phyloP scores from a whole-genome alignment of 1,140 invertebrate genomes.

The Leptopilina clavipes region DNA sequence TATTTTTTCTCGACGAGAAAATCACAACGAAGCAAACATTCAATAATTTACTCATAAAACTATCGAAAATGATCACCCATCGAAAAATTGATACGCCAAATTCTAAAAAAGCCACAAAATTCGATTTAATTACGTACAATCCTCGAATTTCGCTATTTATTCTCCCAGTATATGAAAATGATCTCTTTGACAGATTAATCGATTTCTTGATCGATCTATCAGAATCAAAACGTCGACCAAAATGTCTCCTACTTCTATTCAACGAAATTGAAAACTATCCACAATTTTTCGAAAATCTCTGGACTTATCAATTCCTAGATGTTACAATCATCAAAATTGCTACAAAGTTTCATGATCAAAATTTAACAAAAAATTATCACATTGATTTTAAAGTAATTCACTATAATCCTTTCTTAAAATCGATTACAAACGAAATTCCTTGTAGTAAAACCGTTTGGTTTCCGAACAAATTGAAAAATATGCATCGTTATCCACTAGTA shows the following conservation, averaged over 20 bases:
- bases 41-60: background rate
- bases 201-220: background rate
- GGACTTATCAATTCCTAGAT: background rate
- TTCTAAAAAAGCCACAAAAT: background rate
- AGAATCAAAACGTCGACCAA: background rate
- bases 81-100: background rate
- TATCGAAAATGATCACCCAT: background rate
- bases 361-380: background rate
- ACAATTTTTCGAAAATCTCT: background rate
- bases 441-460: background rate
- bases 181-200: background rate
- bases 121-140: background rate
- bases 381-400: background rate
- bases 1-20: background rate
- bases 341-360: background rate
- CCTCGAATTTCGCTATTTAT: background rate
- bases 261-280: background rate
- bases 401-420: background rate
- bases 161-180: background rate
- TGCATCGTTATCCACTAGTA: background rate
- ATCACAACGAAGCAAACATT: background rate
- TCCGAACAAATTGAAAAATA: background rate
- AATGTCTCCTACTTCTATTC: background rate
- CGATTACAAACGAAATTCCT: background rate
- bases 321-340: background rate